Evolutionary conservation across 2,797 vertebrate species (phyloP).

Genomic region (Danio aesculapii): DNA sequence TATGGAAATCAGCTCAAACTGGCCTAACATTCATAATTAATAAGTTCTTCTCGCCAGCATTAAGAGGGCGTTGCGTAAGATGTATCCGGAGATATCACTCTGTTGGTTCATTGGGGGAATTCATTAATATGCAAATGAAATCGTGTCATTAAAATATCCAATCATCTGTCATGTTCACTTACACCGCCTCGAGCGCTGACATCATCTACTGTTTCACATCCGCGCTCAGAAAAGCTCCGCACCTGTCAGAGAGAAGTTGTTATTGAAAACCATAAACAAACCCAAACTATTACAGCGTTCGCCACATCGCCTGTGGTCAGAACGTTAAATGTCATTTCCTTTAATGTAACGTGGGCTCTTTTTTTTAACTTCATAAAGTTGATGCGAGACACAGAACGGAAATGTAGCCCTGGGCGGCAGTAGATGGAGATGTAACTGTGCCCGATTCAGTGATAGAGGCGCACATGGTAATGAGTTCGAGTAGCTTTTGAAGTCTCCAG

Average conservation of each 20-base stretch:
- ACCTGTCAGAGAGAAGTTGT: conserved; percentile 41
- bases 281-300: conserved; percentile 32
- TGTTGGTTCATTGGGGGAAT: conserved; percentile 33
- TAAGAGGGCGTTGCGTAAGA: conserved; percentile 33
- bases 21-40: conserved; percentile 74
- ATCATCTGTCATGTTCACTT: conserved; percentile 50
- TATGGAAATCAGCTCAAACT: conserved; percentile 70
- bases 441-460: conserved; percentile 17
- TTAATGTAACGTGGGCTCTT: conserved; percentile 29
- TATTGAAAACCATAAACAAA: conserved; percentile 53
- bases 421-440: conserved; percentile 39
- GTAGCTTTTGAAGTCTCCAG: conserved; percentile 52
- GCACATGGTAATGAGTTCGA: conserved; percentile 42
- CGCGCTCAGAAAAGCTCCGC: background rate
- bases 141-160: conserved; percentile 44
- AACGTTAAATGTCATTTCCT: conserved; percentile 39
- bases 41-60: conserved; percentile 51
- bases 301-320: conserved; percentile 42
- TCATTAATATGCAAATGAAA: conserved; percentile 52
- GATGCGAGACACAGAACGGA: conserved; percentile 36
- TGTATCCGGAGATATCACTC: background rate
- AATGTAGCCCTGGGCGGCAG: conserved; percentile 37
- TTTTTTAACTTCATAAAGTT: conserved; percentile 23
- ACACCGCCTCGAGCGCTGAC: conserved; percentile 33
- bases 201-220: conserved; percentile 40